phyloP scores from a whole-genome alignment of 1,140 invertebrate genomes.

The Dreissena polymorpha region DNA sequence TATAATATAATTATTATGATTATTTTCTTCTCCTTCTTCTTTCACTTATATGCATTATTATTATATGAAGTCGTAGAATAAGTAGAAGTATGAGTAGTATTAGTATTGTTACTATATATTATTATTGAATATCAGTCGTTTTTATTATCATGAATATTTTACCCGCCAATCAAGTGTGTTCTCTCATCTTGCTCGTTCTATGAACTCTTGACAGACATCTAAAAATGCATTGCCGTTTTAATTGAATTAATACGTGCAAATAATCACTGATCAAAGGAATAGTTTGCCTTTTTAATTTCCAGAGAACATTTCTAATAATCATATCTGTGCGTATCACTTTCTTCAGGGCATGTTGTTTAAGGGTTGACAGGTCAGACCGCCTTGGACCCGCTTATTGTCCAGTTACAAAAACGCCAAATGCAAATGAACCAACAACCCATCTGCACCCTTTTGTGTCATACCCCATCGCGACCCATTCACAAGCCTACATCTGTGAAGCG shows the following conservation, averaged over 20 bases:
- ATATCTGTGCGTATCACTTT: background rate
- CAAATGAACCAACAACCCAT: conserved; percentile 43
- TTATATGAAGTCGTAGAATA: too few species aligned
- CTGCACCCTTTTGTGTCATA: conserved; percentile 46
- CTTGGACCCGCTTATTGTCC: conserved; percentile 9
- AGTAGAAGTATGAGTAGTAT: too few species aligned
- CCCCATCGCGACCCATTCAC: conserved; percentile 9
- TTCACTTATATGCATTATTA: too few species aligned
- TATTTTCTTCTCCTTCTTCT: too few species aligned
- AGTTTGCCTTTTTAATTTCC: conserved; percentile 22
- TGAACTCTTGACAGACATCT: background rate
- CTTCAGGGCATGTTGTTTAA: background rate
- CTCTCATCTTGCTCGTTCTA: conserved; percentile 1
- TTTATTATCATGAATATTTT: background rate
- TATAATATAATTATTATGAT: too few species aligned
- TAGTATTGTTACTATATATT: too few species aligned
- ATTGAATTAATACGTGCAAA: conserved; percentile 29
- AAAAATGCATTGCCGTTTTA: conserved; percentile 22
- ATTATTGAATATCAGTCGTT: background rate
- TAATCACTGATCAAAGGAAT: conserved; percentile 35
- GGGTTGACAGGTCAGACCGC: conserved; percentile 31
- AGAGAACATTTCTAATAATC: conserved; percentile 9
- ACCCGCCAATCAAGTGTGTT: background rate
- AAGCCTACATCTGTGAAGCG: conserved; percentile 43
- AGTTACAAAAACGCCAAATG: conserved; percentile 12